Percentiles rank a stretch among this genome's conserved stretches.
phyloP scores from a whole-genome alignment of 2,888 invertebrate species.

The Bedellia somnulentella region DNA sequence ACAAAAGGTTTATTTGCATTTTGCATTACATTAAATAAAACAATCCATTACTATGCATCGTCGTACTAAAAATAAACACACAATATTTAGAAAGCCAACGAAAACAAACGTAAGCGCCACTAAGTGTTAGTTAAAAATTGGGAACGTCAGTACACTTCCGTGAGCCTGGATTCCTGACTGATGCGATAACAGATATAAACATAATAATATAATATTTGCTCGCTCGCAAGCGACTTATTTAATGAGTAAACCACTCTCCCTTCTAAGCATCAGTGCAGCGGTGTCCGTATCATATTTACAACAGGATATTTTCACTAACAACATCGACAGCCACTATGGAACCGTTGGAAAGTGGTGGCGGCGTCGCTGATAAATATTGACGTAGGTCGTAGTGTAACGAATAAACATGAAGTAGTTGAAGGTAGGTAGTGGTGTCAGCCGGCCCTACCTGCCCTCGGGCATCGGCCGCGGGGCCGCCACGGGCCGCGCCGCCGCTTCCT shows the following conservation, averaged over 20 bases:
- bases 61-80: slow-evolving; percentile 45
- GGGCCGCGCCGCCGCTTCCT: slow-evolving; percentile 26
- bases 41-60: slow-evolving; percentile 47
- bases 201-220: too few relatives aligned
- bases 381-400: too few relatives aligned
- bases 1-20: too few relatives aligned
- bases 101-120: slow-evolving; percentile 52
- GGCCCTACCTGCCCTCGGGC: slow-evolving; percentile 48
- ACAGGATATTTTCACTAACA: slow-evolving; percentile 15
- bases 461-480: slow-evolving; percentile 31
- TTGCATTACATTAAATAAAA: too few relatives aligned
- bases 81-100: slow-evolving; percentile 55
- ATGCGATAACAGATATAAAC: too few relatives aligned
- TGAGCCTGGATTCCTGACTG: too few relatives aligned
- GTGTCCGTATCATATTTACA: slow-evolving; percentile 26
- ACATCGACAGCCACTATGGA: slow-evolving; percentile 16
- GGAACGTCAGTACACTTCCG: too few relatives aligned
- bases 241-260: too few relatives aligned
- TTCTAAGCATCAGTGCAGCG: too few relatives aligned
- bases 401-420: slow-evolving; percentile 28
- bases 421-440: slow-evolving; percentile 17
- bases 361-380: slow-evolving; percentile 16
- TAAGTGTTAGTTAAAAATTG: slow-evolving; percentile 45
- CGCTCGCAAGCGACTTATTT: too few relatives aligned
- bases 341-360: slow-evolving; percentile 11